A percentile compares a stretch with the other conserved stretches of the same genome.
These are phyloP conservation scores for Ceuthmochares aereus DNA, from an alignment of 2,113 vertebrate species.

Conservation along the genomic window DNA sequence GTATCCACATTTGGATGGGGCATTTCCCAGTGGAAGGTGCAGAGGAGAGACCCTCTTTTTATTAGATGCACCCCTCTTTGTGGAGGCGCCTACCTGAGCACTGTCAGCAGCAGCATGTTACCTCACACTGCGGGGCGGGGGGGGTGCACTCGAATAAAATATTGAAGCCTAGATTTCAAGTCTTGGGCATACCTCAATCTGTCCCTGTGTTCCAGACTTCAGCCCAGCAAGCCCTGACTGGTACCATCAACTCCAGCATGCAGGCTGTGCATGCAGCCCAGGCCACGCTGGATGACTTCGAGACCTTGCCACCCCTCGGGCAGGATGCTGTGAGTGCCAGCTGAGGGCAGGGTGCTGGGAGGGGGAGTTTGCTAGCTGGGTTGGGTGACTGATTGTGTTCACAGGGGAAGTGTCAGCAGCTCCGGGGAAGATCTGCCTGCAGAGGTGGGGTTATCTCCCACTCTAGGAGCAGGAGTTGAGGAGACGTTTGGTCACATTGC, in stretches of 20 bases:
- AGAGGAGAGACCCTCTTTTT: neutral
- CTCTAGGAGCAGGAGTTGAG: neutral
- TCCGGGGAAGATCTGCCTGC: neutral
- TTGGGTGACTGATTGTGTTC: neutral
- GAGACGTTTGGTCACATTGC: neutral
- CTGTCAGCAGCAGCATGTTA: accelerated
- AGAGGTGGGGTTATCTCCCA: neutral
- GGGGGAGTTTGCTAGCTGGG: neutral
- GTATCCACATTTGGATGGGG: accelerated
- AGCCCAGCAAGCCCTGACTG: slow-evolving; percentile 94
- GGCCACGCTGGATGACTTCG: slow-evolving; percentile 90
- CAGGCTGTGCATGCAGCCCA: slow-evolving; percentile 95
- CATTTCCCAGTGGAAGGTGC: neutral
- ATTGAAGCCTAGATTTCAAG: neutral
- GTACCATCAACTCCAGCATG: slow-evolving; percentile 99
- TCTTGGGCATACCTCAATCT: accelerated
- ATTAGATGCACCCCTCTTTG: accelerated
- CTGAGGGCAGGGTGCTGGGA: neutral
- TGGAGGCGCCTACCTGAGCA: accelerated
- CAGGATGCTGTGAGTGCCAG: slow-evolving; percentile 90
- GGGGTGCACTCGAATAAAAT: neutral
- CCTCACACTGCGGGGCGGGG: neutral
- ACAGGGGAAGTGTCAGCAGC: neutral
- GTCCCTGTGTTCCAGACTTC: slow-evolving; percentile 83
- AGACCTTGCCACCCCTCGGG: slow-evolving; percentile 90